Base-by-base conservation (phyloP, 1,140 invertebrate genomes). In the Varroa destructor region DNA sequence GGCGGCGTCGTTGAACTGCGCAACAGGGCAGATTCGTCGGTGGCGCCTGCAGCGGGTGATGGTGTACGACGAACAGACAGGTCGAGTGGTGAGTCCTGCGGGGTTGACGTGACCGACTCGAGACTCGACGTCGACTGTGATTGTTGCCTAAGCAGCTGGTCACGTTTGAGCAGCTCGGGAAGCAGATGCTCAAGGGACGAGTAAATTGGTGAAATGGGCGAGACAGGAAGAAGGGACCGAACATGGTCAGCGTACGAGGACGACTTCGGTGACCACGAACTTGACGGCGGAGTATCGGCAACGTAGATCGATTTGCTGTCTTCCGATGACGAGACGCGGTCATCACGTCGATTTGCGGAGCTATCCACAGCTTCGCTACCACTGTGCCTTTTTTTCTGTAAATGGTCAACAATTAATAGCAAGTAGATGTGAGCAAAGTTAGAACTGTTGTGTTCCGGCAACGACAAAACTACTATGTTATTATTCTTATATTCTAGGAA, bases 31-130 rank as follows among this genome's bases (percentile, higher is more conserved):
- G 75, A 76, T 73, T 74, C 74, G 72, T 76, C 75, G 25, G 77
- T 75, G 72, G 75, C 75, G 42, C 75, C 75, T 1, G 74, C 74
- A 54, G 75, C 77, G 54, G 76, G 74, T 12, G 72, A 73, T 8
- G 72, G 67, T 6, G 76, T 75, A 51, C 76, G 76, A 12, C 87
- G 88, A 78, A 91, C 83, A 1, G 89, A 91, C 2, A 93, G 80
- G 79, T 93, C 91, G 40, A 93, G 79, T 0, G 91, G 91, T 12
- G 84, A 88, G 71, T 93, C 90, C 78, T 93, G 89, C 0, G 86
- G 83, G 40, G 77, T 76, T 5, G 78, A 74, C 14, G 72, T 72
- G 55, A 75, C 76, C 10, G 77, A 78, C 12, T 78, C 77, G 10
- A 77, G 55, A 56, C 74, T 77, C 55, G 56, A 72, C 40, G 12